These are phyloP conservation scores for Parapristionchus giblindavisi DNA, from an alignment of 2,888 invertebrate species.

Conservation along the genomic window DNA sequence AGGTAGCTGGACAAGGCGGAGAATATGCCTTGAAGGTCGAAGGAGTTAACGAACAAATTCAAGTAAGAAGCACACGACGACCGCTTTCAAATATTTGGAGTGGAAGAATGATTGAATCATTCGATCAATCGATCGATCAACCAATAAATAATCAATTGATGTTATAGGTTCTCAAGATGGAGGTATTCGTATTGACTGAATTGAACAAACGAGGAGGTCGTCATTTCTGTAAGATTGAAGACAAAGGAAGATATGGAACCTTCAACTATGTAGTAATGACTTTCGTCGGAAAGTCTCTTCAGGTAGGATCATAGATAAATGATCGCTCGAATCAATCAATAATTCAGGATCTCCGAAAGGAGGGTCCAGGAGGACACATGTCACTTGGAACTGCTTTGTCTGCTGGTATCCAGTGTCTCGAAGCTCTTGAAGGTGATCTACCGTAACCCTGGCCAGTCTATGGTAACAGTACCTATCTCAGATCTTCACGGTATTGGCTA, in stretches of 20 bases:
- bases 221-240: conserved; percentile 67
- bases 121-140: neutral
- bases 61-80: conserved; percentile 33
- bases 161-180: conserved; percentile 65
- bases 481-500: conserved; percentile 39
- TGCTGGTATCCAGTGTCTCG: conserved; percentile 34
- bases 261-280: conserved; percentile 68
- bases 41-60: conserved; percentile 59
- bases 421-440: conserved; percentile 35
- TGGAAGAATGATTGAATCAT: neutral
- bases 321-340: neutral
- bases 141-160: neutral
- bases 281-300: conserved; percentile 60
- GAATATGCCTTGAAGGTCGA: conserved; percentile 64
- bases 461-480: neutral
- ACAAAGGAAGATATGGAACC: conserved; percentile 62
- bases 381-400: conserved; percentile 39
- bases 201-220: conserved; percentile 60
- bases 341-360: conserved; percentile 37
- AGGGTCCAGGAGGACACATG: conserved; percentile 41
- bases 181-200: conserved; percentile 63
- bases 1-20: conserved; percentile 44
- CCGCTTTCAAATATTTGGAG: neutral
- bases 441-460: neutral
- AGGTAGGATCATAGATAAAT: conserved; percentile 41